Conservation (phyloP, 2,888 invertebrate genomes). For the Anarsia innoxiella region DNA sequence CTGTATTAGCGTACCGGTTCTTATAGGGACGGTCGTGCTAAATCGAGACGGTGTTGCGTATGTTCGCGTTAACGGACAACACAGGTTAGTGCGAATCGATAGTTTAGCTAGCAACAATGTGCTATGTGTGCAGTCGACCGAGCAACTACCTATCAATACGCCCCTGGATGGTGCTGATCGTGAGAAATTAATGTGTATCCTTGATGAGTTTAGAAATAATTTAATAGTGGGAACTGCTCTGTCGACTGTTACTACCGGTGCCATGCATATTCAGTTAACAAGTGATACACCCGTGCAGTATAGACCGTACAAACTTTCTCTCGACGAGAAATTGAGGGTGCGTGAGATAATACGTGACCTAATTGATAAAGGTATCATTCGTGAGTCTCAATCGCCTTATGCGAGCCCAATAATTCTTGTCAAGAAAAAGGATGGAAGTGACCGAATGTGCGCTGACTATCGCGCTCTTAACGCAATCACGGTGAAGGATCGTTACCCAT, state of each 20-base stretch:
- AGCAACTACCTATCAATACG: background rate
- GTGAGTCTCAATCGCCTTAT: conserved; percentile 19
- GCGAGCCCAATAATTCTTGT: conserved; percentile 24
- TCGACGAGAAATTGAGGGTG: conserved; percentile 6
- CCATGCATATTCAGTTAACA: conserved; percentile 1
- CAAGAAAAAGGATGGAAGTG: conserved; percentile 18
- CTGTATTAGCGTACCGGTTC: conserved; percentile 15
- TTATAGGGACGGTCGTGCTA: conserved; percentile 16
- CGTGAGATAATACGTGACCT: conserved; percentile 10
- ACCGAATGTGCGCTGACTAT: conserved; percentile 9
- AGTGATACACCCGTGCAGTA: conserved; percentile 5
- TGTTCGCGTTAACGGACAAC: background rate
- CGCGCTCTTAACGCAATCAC: conserved; percentile 4
- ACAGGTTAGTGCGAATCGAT: background rate
- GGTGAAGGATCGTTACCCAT: conserved; percentile 7
- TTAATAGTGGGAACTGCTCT: background rate
- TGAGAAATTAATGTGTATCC: background rate
- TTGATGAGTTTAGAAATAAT: background rate
- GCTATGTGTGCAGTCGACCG: background rate
- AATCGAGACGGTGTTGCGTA: conserved; percentile 4
- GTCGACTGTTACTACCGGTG: background rate
- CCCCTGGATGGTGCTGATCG: conserved; percentile 1
- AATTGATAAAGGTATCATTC: conserved; percentile 9
- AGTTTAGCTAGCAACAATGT: background rate
- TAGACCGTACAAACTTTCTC: conserved; percentile 7